phyloP scores from a whole-genome alignment of 2,888 invertebrate species.

The Ganaspis brasiliensis region DNA sequence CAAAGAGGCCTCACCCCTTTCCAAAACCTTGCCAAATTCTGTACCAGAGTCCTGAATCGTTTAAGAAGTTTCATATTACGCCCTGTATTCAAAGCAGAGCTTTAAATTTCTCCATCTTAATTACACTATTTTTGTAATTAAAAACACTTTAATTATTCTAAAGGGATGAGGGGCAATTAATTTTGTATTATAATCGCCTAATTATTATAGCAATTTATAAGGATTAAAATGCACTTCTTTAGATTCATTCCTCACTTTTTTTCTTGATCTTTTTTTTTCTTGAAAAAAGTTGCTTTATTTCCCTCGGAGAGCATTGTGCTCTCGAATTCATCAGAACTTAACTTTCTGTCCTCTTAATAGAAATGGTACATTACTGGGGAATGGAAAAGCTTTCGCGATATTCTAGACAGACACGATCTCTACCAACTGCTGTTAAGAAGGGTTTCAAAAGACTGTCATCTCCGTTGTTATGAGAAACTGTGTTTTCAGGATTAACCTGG shows the following conservation, averaged over 20 bases:
- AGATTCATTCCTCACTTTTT: neutral
- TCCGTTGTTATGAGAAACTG: conserved; percentile 13
- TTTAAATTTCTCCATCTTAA: conserved; percentile 11
- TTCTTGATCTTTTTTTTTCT: neutral
- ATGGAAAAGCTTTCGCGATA: conserved; percentile 27
- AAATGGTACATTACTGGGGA: conserved; percentile 52
- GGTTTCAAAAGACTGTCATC: conserved; percentile 35
- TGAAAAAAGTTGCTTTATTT: conserved; percentile 6
- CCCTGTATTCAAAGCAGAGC: conserved; percentile 31
- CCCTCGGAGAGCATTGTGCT: conserved; percentile 13
- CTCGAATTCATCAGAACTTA: conserved; percentile 39
- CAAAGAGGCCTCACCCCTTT: conserved; percentile 63
- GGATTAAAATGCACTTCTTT: neutral
- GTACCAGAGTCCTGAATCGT: conserved; percentile 18
- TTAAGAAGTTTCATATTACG: conserved; percentile 43
- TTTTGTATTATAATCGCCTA: no score
- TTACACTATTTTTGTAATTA: conserved; percentile 26
- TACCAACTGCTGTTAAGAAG: conserved; percentile 18
- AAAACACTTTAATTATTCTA: neutral
- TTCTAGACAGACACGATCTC: conserved; percentile 23
- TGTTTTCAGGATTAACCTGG: conserved; percentile 25
- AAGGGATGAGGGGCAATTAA: no score
- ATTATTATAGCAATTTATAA: no score
- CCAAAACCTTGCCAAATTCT: conserved; percentile 28
- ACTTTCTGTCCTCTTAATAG: conserved; percentile 35